Conservation (phyloP, 2,888 invertebrate species). For the Amphimallon solstitiale region DNA sequence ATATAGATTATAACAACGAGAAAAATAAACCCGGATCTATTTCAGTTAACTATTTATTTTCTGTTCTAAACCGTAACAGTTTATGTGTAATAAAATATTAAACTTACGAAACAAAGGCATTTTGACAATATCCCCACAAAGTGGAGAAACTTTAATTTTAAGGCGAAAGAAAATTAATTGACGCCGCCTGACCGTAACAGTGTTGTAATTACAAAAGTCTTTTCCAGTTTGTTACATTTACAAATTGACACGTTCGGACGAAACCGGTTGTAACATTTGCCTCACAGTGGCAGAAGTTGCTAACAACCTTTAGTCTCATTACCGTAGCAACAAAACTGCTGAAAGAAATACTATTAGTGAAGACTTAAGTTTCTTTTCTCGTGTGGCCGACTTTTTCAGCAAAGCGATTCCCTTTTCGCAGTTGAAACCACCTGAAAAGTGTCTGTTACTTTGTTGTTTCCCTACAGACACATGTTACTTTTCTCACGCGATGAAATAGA, state of each 20-base stretch:
- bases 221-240: slow-evolving; percentile 62
- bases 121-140: slow-evolving; percentile 10
- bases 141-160: slow-evolving; percentile 31
- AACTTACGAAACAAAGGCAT: not conserved
- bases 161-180: slow-evolving; percentile 29
- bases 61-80: not conserved
- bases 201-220: slow-evolving; percentile 61
- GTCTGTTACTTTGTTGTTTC: slow-evolving; percentile 32
- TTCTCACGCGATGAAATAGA: slow-evolving; percentile 28
- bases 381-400: slow-evolving; percentile 40
- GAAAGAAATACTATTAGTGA: slow-evolving; percentile 56
- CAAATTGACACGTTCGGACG: slow-evolving; percentile 61
- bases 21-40: too few relatives aligned
- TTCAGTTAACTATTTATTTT: too few relatives aligned
- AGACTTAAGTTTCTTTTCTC: slow-evolving; percentile 51
- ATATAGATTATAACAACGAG: too few relatives aligned
- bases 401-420: slow-evolving; percentile 41
- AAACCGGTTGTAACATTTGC: slow-evolving; percentile 51
- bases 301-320: slow-evolving; percentile 58
- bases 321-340: slow-evolving; percentile 57
- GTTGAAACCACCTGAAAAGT: slow-evolving; percentile 39
- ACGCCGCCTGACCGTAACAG: slow-evolving; percentile 25
- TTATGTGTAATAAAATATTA: not conserved
- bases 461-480: slow-evolving; percentile 25
- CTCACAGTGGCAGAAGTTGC: slow-evolving; percentile 52